Base-by-base conservation (phyloP, 2,113 vertebrate genomes). In the Albula glossodonta region DNA sequence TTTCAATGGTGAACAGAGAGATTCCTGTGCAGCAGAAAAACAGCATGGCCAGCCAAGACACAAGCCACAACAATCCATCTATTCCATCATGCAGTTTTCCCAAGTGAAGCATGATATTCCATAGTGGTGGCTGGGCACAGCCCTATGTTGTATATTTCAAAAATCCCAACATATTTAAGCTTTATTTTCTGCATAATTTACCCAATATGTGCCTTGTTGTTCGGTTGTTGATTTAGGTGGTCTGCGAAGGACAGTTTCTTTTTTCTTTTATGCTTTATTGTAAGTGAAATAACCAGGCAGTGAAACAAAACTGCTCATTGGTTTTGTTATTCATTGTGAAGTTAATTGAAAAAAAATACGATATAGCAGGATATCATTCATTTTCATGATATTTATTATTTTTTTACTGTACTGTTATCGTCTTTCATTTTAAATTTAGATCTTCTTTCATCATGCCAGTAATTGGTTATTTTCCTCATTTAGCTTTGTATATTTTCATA, bases 341-440 rank as follows among this genome's bases (percentile, higher is more conserved):
- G 60, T 50, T 80, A 19, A 80, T 22, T 50, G 48, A 5, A 50
- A 80, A 80, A 41, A 80, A 80, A 49, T 50, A 70, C 17, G n/a
- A 22, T 5, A 74, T 74, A 74, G 70, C 70, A 74, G 70, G 70
- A n/a, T 74, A 74, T 74, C n/a, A 31, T 74, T 74, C 70, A 74
- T 74, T 74, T 74, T 74, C 70, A 74, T 74, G n/a, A 70, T 70
- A 74, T 74, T 6, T n/a, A 74, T 74, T 31, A 74, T 8, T 74
- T 79, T 25, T 80, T 78, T 17, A 53, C 70, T 85, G 41, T 15
- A 50, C 78, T 50, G 78, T 49, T 15, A n/a, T 74, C 22, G 10
- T 79, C 4, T 79, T 25, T 79, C 12, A 49, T 49, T 49, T 25
- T 49, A 79, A 79, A 79, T 79, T 50, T 79, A 25, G 78, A 48